A percentile compares a stretch with the other conserved stretches of the same genome.
phyloP scores from a whole-genome alignment of 2,797 vertebrate species.

The Parauchenoglanis ngamensis region DNA sequence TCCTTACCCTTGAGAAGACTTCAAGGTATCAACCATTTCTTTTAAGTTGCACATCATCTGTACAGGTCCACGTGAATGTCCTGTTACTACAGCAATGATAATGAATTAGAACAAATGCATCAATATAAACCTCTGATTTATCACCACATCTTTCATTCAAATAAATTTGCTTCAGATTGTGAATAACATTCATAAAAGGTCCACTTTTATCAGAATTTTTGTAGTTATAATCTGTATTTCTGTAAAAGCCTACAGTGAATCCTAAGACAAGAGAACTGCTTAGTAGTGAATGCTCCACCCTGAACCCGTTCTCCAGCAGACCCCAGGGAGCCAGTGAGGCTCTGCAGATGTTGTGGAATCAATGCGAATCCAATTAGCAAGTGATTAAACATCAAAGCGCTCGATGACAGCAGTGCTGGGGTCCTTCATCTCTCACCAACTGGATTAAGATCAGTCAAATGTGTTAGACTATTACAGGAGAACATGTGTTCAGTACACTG shows the following conservation, averaged over 20 bases:
- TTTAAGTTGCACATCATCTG: fast-evolving
- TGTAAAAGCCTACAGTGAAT: neutral
- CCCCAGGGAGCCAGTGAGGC: slow-evolving; percentile 8
- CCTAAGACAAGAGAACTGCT: neutral
- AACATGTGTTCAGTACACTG: slow-evolving; percentile 33
- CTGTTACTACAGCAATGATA: neutral
- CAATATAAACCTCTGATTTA: neutral
- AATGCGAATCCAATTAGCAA: slow-evolving; percentile 54
- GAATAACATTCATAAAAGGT: neutral
- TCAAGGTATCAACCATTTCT: neutral
- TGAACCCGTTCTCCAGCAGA: slow-evolving; percentile 41
- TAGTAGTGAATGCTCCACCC: neutral
- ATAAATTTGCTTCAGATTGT: neutral
- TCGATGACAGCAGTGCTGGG: slow-evolving; percentile 25
- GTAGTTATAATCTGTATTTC: neutral
- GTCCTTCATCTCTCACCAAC: slow-evolving; percentile 30
- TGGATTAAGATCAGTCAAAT: slow-evolving; percentile 42
- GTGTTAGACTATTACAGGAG: slow-evolving; percentile 40
- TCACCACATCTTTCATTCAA: neutral
- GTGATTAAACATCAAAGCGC: slow-evolving; percentile 55
- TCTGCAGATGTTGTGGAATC: slow-evolving; percentile 47
- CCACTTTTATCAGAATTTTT: neutral
- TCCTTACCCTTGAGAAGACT: neutral
- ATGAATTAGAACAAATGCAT: neutral
- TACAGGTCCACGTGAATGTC: neutral